Conservation (phyloP, 2,888 invertebrate species). For the Acleris emargana region DNA sequence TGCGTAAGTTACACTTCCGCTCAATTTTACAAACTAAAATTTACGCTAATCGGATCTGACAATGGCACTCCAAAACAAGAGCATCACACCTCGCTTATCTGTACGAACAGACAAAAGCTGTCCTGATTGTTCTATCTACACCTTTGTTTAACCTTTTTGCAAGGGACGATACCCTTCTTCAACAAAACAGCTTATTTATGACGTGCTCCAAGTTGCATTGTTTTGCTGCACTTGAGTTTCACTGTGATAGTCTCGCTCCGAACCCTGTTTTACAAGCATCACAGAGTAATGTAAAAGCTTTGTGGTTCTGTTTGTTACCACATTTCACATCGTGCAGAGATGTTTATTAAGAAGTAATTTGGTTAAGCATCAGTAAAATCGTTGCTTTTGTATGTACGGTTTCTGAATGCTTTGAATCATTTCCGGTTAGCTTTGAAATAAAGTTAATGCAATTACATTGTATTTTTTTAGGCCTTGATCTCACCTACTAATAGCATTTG, state of each 20-base stretch:
- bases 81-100: constrained; percentile 12
- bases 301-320: not conserved
- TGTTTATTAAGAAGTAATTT: no score
- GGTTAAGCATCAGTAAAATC: no score
- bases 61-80: constrained; percentile 13
- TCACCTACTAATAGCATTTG: no score
- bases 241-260: constrained; percentile 6
- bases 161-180: constrained; percentile 12
- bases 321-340: not conserved
- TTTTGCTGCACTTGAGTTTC: constrained; percentile 19
- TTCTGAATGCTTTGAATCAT: no score
- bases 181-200: constrained; percentile 28
- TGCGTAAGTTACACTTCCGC: not conserved
- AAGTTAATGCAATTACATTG: no score
- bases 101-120: constrained; percentile 18
- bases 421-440: no score
- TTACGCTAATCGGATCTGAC: constrained; percentile 12
- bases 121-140: constrained; percentile 14
- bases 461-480: no score
- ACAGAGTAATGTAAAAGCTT: not conserved
- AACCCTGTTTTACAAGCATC: not conserved
- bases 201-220: constrained; percentile 23
- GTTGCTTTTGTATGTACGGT: no score
- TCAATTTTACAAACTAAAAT: constrained; percentile 1
- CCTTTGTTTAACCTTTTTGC: constrained; percentile 29